phyloP scores from a whole-genome alignment of 2,888 invertebrate species.

The Polyommatus iphigenia region DNA sequence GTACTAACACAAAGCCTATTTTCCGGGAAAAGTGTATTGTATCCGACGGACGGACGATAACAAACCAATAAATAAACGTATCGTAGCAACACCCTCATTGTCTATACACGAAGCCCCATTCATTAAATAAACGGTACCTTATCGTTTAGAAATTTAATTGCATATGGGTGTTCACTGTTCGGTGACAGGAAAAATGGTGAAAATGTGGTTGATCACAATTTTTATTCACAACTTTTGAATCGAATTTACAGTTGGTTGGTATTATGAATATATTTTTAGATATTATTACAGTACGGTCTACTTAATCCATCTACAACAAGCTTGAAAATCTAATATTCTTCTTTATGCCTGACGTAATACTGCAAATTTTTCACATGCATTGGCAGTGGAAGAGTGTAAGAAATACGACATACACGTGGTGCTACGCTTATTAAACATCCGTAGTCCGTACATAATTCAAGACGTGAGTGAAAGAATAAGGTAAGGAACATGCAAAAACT shows the following conservation, averaged over 20 bases:
- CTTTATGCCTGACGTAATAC: too few species aligned
- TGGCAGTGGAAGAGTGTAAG: background rate
- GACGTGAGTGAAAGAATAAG: too few species aligned
- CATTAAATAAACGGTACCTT: background rate
- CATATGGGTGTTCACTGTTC: constrained; percentile 15
- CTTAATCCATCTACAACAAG: too few species aligned
- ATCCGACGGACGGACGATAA: background rate
- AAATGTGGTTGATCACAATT: background rate
- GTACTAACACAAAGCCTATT: background rate
- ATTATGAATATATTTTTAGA: too few species aligned
- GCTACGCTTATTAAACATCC: constrained; percentile 1
- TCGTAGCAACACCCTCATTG: constrained; percentile 29
- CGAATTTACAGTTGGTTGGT: too few species aligned
- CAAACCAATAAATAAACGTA: background rate
- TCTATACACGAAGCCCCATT: background rate
- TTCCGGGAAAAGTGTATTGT: background rate
- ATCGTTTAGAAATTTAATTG: constrained; percentile 23
- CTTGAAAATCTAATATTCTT: too few species aligned
- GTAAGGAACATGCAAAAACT: too few species aligned
- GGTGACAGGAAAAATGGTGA: constrained; percentile 2
- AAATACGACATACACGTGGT: background rate
- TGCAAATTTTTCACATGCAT: background rate
- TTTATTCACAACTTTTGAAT: background rate
- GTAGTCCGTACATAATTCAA: background rate
- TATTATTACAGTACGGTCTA: too few species aligned